Conservation (phyloP, 2,113 vertebrate genomes). For the Romanogobio albipinnatus region DNA sequence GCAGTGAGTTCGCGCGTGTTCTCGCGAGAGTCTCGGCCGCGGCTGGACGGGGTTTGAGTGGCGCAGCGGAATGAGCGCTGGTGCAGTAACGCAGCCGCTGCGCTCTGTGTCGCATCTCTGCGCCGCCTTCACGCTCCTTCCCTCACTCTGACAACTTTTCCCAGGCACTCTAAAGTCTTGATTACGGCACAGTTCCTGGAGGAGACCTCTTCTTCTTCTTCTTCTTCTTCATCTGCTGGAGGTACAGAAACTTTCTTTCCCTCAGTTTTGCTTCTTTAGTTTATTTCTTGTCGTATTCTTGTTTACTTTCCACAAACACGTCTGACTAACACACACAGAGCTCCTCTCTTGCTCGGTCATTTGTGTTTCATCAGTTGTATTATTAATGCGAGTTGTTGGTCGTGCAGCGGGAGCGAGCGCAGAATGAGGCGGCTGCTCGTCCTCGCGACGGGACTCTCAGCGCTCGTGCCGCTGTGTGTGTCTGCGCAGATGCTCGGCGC, state of each 20-base stretch:
- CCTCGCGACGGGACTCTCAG: constrained; percentile 80
- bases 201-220: background rate
- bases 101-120: background rate
- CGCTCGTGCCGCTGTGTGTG: constrained; percentile 77
- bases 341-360: background rate
- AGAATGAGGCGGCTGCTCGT: constrained; percentile 81
- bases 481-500: constrained; percentile 56
- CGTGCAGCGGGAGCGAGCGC: constrained; percentile 64
- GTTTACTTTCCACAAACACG: background rate
- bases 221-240: constrained; percentile 29
- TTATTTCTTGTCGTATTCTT: background rate
- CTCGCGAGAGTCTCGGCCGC: constrained; percentile 23
- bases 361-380: background rate
- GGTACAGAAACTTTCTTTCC: constrained; percentile 35
- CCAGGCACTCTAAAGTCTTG: background rate
- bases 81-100: constrained; percentile 21
- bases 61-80: constrained; percentile 2
- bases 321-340: background rate
- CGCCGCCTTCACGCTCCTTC: background rate
- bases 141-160: background rate
- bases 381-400: constrained; percentile 1
- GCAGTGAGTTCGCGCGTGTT: background rate
- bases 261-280: background rate
- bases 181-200: background rate
- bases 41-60: constrained; percentile 13